Evolutionary conservation across 2,797 vertebrate genomes (phyloP), one percentile per base, ranked within the genome.

Genomic region (Lemur catta): DNA sequence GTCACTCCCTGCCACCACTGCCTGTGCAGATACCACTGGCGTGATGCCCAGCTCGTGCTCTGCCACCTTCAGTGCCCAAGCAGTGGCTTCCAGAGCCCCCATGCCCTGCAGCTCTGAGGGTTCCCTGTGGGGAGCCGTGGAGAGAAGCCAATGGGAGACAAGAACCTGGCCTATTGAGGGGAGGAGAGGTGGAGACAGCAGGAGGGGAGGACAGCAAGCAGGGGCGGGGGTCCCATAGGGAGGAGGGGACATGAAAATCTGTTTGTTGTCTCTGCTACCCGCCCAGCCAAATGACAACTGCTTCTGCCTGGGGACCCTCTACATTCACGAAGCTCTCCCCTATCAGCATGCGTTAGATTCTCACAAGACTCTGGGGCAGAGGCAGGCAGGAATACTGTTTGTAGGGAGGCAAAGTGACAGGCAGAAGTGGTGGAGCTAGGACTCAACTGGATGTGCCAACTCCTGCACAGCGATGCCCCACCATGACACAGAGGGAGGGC

Each of bases 41-140:
- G 98, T 97, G 97, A 99, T 99, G 87, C 99, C 99, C 93, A 99
- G 98, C 98, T 99, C 99, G 48, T 98, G 99, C 97, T 99, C 99
- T 0, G 99, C 98, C 38, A 98, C 1, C 52, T 98, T 98, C 96
- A 99, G 98, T 4, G 99, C 98, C 98, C 98, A 95, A 35, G 99
- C 98, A 93, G 99, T 98, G 89, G 98, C 99, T 96, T 87, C 97
- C 52, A 99, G 38, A 0, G 98, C 93, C 3, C 98, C 97, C 59
- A 97, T 95, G 33, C 98, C 97, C 8, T 99, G 98, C 94, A 99
- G 65, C 0, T 98, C 97, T 0, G 98, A 98, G 43, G 99, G 98
- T 79, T 99, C 98, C 92, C 99, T 99, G 94, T 13, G 0, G n/a
- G 10, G 15, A 13, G 11, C 43, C 2, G 13, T 9, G 59, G 50